Base-by-base conservation (phyloP, 1,140 invertebrate species). In the Euglossa dilemma region DNA sequence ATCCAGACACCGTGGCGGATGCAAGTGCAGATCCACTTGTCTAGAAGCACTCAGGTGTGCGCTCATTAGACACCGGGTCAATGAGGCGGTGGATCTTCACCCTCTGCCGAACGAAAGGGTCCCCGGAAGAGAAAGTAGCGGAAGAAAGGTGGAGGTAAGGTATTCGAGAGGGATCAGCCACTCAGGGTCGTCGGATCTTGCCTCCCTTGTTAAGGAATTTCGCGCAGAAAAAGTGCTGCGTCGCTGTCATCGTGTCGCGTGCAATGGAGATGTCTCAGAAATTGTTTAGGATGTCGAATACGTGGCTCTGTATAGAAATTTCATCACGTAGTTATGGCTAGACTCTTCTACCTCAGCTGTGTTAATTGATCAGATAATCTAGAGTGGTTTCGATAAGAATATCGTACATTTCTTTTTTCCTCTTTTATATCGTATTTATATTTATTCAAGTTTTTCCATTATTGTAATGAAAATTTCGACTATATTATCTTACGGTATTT, bases 21-120 rank as follows among this genome's bases (percentile, higher is more conserved):
- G 87, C 85, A 90, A 89, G 88, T 86, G 87, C 89, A 87, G 90
- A 91, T 91, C 87, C 90, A 91, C 91, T 92, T 90, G 91, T 92
- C 88, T 89, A 84, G 77, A 84, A 85, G 87, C 85, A 87, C 90
- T 92, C 87, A 80, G 85, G 87, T 89, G 88, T 87, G 88, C 89
- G 87, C 91, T 93, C 91, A 92, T 93, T 93, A 93, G 91, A 89
- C 91, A 85, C 70, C 86, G 85, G 91, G 91, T 93, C 91, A 92
- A 91, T 91, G 91, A 91, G 89, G 88, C 85, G 82, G 74, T 50
- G 84, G 75, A 90, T 90, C 86, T 80, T 86, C 77, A 67, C 80
- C 78, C 83, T 87, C 73, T 88, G 56, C 61, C 59, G 70, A 84
- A 85, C 84, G 86, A 86, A 89, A 89, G 79, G 75, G 57, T 89